Evolutionary conservation across 1,140 invertebrate species (phyloP).

Genomic region (Oryzaephilus surinamensis): DNA sequence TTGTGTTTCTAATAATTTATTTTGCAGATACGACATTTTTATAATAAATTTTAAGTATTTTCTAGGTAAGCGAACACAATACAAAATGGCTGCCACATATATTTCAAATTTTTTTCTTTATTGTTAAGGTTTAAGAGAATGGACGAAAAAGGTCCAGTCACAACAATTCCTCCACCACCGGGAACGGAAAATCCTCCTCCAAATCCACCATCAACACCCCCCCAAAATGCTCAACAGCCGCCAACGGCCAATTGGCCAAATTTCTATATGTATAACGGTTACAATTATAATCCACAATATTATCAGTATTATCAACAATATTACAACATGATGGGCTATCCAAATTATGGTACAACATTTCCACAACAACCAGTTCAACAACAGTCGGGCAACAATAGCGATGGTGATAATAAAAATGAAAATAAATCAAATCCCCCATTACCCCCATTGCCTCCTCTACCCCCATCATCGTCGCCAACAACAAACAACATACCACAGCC

Average conservation of each 20-base stretch:
- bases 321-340: conserved; percentile 6
- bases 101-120: no score
- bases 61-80: no score
- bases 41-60: no score
- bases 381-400: conserved; percentile 6
- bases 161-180: conserved; percentile 12
- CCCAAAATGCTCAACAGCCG: background rate
- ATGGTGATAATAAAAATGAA: background rate
- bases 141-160: conserved; percentile 14
- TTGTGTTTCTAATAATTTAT: no score
- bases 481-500: conserved; percentile 22
- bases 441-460: conserved; percentile 15
- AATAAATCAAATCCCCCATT: conserved; percentile 18
- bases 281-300: conserved; percentile 3
- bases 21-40: no score
- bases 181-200: conserved; percentile 5
- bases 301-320: conserved; percentile 8
- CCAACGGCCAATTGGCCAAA: conserved; percentile 7
- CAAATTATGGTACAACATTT: conserved; percentile 6
- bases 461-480: conserved; percentile 8
- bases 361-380: conserved; percentile 7
- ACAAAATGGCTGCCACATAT: no score
- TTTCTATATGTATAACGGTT: conserved; percentile 6
- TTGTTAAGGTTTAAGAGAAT: no score
- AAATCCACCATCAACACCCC: no score